phyloP scores from a whole-genome alignment of 2,113 vertebrate species.

The Garra rufa region DNA sequence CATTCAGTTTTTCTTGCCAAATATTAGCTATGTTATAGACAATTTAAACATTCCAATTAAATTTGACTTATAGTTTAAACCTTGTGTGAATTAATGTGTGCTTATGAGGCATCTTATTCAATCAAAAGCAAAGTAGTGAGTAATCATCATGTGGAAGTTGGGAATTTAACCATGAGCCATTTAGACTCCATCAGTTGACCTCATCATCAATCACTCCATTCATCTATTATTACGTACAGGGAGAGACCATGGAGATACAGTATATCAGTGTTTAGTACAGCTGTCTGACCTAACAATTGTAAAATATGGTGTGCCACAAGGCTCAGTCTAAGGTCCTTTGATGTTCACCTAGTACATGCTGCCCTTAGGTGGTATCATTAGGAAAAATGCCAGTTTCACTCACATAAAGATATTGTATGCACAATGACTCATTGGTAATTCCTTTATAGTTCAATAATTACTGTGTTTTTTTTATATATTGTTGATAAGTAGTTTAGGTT shows the following conservation, averaged over 20 bases:
- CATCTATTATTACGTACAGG: neutral
- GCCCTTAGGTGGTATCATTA: neutral
- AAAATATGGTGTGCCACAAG: neutral
- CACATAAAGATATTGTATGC: too few species aligned
- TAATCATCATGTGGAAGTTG: neutral
- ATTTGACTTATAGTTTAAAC: neutral
- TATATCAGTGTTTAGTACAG: neutral
- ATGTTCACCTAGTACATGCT: neutral
- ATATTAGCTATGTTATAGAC: neutral
- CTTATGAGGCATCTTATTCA: constrained; percentile 1
- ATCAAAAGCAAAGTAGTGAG: neutral
- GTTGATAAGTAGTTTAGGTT: too few species aligned
- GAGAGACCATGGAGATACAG: neutral
- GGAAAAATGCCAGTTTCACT: neutral
- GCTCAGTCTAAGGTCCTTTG: neutral
- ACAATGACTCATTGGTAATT: too few species aligned
- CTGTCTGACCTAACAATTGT: neutral
- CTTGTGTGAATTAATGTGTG: neutral
- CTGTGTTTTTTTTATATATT: too few species aligned
- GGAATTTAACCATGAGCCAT: neutral
- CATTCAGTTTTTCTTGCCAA: constrained; percentile 58
- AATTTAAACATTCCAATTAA: neutral
- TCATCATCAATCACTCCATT: neutral
- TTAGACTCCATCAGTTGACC: constrained; percentile 1
- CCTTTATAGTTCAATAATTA: too few species aligned